These are phyloP conservation scores for Jordanella pulchra DNA, from an alignment of 2,797 vertebrate genomes.

Conservation along the genomic window DNA sequence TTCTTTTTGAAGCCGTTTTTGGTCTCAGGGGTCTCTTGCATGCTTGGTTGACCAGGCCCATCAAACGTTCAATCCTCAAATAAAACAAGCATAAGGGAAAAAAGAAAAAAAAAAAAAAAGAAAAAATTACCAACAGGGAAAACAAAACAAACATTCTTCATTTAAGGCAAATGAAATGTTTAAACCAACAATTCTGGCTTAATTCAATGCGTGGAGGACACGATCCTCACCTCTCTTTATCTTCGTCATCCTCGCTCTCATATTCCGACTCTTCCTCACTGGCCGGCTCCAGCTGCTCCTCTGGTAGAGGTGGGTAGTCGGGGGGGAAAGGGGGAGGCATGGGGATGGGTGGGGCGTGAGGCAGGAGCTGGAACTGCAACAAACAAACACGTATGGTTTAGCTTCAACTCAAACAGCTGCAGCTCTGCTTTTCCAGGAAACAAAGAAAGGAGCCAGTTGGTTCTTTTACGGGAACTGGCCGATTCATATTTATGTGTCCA, in stretches of 20 bases:
- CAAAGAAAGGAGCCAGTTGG: no score
- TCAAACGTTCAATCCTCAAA: slow-evolving; percentile 88
- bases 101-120: neutral
- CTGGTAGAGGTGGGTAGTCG: slow-evolving; percentile 89
- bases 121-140: neutral
- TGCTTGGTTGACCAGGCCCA: slow-evolving; percentile 91
- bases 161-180: neutral
- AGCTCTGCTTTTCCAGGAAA: no score
- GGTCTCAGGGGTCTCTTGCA: slow-evolving; percentile 88
- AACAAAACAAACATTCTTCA: neutral
- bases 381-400: slow-evolving; percentile 13
- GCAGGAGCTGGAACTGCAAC: slow-evolving; percentile 82
- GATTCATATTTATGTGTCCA: no score
- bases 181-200: neutral
- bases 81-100: slow-evolving; percentile 35
- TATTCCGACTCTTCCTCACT: slow-evolving; percentile 93
- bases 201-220: neutral
- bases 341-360: slow-evolving; percentile 82
- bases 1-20: slow-evolving; percentile 86
- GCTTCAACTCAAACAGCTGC: no score
- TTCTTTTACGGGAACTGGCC: no score
- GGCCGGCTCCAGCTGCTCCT: slow-evolving; percentile 83
- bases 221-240: slow-evolving; percentile 86
- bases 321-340: slow-evolving; percentile 89
- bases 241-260: slow-evolving; percentile 91